Base-by-base conservation (phyloP, 1,140 invertebrate species). In the Glomeris maerens region DNA sequence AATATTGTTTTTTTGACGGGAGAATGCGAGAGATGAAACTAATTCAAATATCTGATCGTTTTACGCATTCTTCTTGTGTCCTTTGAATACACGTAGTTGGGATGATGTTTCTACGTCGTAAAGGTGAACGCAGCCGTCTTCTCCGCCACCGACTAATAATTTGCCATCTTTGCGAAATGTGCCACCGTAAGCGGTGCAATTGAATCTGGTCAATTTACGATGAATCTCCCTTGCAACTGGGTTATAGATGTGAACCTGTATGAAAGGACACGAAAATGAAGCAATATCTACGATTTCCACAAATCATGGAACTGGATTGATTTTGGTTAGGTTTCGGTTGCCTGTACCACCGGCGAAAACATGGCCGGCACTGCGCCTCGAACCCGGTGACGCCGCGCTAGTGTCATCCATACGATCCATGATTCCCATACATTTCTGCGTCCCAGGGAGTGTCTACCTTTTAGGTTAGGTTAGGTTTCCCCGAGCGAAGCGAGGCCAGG, bases 181-280 rank as follows among this genome's bases (percentile, higher is more conserved):
- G 1, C 79, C 90, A 21, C 89, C 86, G 67, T 86, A 90, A 0
- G 88, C 89, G 45, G 75, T 75, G 65, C 91, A 79, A 60, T 80
- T 77, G 66, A 95, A 95, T 57, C 81, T 76, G 52, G 82, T 88
- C 4, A 93, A 74, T 64, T 85, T 91, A 62, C 86, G 86, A 1
- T 78, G 75, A 0, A 84, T 80, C 50, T 85, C 69, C 69, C 89
- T 84, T 38, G 84, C 90, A 27, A 86, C 79, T 5, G 86, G 78
- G 70, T 87, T 88, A 63, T 92, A 94, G n/a, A 94, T 70, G 72
- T 93, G 88, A 25, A 78, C 71, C 74, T 76, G 57, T 45, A 58
- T 54, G 20, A 38, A 53, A 47, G 10, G 17, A 10, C 10, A 10
- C n/a, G 40, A 40, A 50, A 52, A 50, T 25, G 27, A 47, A 47